Conservation (phyloP, 2,113 vertebrate genomes). For the Hipposideros armiger region DNA sequence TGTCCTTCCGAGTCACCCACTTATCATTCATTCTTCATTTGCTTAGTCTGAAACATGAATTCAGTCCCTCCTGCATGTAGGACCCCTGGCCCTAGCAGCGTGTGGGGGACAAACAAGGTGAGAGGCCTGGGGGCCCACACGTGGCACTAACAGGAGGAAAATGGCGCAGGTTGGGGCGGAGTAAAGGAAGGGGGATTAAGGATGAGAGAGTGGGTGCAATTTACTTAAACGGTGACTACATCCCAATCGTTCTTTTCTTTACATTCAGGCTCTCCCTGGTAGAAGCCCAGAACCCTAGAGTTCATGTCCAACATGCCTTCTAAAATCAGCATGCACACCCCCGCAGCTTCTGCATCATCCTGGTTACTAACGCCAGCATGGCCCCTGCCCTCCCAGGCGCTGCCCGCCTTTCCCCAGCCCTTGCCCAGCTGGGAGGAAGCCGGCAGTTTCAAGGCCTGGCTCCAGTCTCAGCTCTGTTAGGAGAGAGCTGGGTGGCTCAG, state of each 20-base stretch:
- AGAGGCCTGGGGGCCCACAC: background rate
- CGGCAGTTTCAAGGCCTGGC: background rate
- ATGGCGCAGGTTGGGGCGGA: background rate
- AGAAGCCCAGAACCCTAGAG: background rate
- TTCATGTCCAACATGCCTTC: background rate
- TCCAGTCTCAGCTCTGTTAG: too few species aligned
- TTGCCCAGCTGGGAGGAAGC: accelerated
- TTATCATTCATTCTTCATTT: background rate
- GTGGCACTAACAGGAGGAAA: accelerated
- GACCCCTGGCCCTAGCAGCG: accelerated
- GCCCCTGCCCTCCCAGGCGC: background rate
- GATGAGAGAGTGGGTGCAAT: background rate
- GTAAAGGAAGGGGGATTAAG: background rate
- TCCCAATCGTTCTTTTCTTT: background rate
- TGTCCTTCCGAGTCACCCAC: too few species aligned
- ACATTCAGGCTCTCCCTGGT: background rate
- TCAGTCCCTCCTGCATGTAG: accelerated
- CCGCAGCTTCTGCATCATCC: accelerated
- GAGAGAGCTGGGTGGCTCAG: too few species aligned
- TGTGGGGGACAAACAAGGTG: background rate
- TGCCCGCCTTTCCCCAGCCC: accelerated
- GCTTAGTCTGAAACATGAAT: background rate
- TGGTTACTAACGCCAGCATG: accelerated
- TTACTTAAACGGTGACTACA: background rate
- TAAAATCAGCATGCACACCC: background rate